Percentiles rank a stretch among this genome's conserved stretches.
Evolutionary conservation across 2,113 vertebrate genomes (phyloP).

Genomic region (Pantherophis guttatus): DNA sequence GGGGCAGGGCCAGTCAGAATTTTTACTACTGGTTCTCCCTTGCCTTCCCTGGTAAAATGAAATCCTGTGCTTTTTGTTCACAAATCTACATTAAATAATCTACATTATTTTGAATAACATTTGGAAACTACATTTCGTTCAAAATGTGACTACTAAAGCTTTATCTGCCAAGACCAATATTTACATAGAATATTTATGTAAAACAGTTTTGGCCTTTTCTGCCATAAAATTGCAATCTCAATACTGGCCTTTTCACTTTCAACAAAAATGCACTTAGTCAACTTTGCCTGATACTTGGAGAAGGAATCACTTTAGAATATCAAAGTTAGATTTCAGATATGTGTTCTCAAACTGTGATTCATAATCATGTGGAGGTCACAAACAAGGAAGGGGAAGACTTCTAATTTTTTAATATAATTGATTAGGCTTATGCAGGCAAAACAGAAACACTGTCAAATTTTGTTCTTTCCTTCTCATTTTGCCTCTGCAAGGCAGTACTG

Average conservation of each 20-base stretch:
- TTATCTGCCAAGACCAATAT: background rate
- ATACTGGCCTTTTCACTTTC: background rate
- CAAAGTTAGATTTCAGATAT: background rate
- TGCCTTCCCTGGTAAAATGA: too few relatives aligned
- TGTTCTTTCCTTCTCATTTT: background rate
- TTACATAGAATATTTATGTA: background rate
- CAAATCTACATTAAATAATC: background rate
- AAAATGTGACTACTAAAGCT: background rate
- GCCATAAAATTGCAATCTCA: background rate
- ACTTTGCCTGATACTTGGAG: background rate
- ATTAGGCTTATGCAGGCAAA: background rate
- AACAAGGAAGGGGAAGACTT: background rate
- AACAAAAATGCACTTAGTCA: background rate
- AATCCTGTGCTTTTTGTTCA: background rate
- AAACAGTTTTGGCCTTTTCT: background rate
- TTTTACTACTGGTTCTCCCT: too few relatives aligned
- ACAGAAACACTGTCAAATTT: background rate
- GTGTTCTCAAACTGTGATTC: background rate
- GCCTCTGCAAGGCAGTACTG: background rate
- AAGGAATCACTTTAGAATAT: background rate
- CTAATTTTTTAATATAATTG: background rate
- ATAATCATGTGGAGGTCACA: background rate
- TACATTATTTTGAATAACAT: background rate
- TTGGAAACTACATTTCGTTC: background rate
- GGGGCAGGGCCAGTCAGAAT: too few relatives aligned